Base-by-base conservation (phyloP, 2,888 invertebrate genomes). In the Pecten maximus region DNA sequence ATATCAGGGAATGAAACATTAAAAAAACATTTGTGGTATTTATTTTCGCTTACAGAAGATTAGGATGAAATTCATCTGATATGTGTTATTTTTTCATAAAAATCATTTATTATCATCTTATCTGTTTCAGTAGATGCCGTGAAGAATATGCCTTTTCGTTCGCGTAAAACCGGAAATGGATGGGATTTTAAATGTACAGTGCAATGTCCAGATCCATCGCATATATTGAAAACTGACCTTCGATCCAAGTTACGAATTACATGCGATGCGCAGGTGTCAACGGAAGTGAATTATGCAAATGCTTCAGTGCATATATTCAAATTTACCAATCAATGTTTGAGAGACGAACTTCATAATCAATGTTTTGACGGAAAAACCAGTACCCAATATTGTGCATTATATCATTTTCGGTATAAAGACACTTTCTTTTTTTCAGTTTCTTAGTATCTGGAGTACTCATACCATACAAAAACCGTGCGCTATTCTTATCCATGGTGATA, bases 331-430 rank as follows among this genome's bases (percentile, higher is more conserved):
- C 2, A n/a, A 60, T 60, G 60, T 28, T 10, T 60, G 3, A 60
- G 60, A 28, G 60, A n/a, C 6, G 28, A n/a, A n/a, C 60, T 60
- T n/a, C 2, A 60, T 6, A 3, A 60, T 15, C 28, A 15, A 6
- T 93, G 93, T 54, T 40, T 44, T 2, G 93, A 93, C 50, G 91
- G 90, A 16, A 50, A n/a, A 88, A 48, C 35, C 54, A 15, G 93
- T 93, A 74, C 94, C 94, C 6, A 94, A 93, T 88, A 91, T 95
- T 16, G 94, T 95, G 4, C 94, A 95, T 87, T 95, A 94, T 60
- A 93, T 95, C 2, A 94, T 94, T 93, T 94, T 95, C 44, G 93
- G 93, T 6, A 93, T 91, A 23, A 90, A 90, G 19, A 89, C 93
- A 19, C 91, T 95, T 50, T 92, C 92, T 40, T 92, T 95, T 35